Evolutionary conservation across 1,140 invertebrate genomes (phyloP), one percentile per base, ranked within the genome.

Genomic region (Linepithema humile): DNA sequence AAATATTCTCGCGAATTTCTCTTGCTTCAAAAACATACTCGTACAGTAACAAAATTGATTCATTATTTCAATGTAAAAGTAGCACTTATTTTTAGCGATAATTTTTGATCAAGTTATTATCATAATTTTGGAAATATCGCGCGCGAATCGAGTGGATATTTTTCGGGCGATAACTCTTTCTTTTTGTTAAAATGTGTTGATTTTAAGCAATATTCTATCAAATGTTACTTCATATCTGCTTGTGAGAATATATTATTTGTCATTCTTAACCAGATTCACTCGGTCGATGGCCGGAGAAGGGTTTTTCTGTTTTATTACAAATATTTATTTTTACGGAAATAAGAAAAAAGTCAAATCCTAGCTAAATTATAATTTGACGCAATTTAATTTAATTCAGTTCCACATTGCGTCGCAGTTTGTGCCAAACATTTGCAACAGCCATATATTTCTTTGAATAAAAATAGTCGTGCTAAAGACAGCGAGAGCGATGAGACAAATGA

Each of bases 251-350:
- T n/a, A n/a, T 74, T 40, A 17, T 55, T 15, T 69, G 57, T 80
- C 3, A 40, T 7, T 38, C 26, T 35, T 60, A 38, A 23, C 65
- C 67, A 50, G 29, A 85, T 77, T 35, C 69, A 50, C 64, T 82
- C 74, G n/a, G 15, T 72, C 12, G 10, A 88, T 4, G 26, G 40
- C 40, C 60, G 70, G 50, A 9, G 53, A 32, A 83, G 9, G 17
- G 29, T 40, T 29, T 29, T 83, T 23, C 7, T 59, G 5, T 84
- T n/a, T n/a, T n/a, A n/a, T n/a, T n/a, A n/a, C n/a, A n/a, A n/a
- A n/a, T n/a, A n/a, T n/a, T n/a, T n/a, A n/a, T n/a, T n/a, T n/a
- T n/a, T 32, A 78, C 38, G 32, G 72, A 17, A 80, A 78, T 64
- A 45, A 78, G 40, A 65, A 38, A 55, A 59, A 55, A 55, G 23